phyloP scores from a whole-genome alignment of 2,113 vertebrate species.

The Carassius gibelio region DNA sequence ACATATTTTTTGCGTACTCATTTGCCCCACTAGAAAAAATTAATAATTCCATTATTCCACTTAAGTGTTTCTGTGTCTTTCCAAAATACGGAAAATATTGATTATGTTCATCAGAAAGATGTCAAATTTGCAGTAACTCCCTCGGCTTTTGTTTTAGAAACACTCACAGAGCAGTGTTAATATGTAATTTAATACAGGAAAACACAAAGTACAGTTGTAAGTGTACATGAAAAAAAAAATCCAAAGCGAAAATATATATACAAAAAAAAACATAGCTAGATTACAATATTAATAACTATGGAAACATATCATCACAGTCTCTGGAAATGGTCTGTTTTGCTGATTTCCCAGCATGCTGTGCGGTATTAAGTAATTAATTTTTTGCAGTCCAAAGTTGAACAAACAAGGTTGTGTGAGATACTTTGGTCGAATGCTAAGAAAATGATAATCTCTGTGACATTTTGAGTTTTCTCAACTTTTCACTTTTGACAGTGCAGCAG shows the following conservation, averaged over 20 bases:
- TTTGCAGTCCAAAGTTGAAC: not conserved
- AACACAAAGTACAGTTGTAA: not conserved
- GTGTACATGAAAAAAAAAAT: not conserved
- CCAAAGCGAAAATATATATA: not conserved
- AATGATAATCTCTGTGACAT: not conserved
- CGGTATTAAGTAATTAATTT: not conserved
- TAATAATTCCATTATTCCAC: no score
- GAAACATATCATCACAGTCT: not conserved
- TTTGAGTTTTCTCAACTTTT: conserved; percentile 26
- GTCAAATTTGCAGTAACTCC: no score
- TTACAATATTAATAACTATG: not conserved
- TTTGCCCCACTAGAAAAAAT: no score
- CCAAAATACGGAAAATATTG: no score
- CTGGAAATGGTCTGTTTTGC: not conserved
- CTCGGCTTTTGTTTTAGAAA: no score
- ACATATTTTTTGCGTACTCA: no score
- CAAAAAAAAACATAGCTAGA: no score
- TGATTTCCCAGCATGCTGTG: not conserved
- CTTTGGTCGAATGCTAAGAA: not conserved
- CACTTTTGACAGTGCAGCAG: not conserved
- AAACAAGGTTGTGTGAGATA: not conserved
- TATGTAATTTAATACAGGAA: not conserved
- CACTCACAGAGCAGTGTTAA: not conserved
- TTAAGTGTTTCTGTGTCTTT: no score
- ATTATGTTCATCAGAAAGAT: no score